These are phyloP conservation scores for Triops cancriformis DNA, from an alignment of 1,140 invertebrate genomes.

Conservation along the genomic window DNA sequence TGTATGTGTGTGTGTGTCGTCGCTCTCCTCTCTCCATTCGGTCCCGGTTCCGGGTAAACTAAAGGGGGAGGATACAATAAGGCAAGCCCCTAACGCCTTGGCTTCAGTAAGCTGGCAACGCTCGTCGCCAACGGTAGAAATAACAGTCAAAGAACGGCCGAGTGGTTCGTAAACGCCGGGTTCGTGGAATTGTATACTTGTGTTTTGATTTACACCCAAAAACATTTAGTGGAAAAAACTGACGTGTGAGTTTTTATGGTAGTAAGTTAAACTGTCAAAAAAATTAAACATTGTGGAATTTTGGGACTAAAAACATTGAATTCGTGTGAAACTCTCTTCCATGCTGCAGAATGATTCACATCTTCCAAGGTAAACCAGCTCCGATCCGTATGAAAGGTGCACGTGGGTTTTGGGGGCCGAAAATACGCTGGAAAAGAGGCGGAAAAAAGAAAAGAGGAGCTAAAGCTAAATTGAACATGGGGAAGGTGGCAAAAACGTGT, in stretches of 20 bases:
- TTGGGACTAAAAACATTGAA: no score
- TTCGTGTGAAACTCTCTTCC: background rate
- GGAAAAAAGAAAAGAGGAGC: background rate
- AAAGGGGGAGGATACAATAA: background rate
- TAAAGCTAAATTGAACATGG: background rate
- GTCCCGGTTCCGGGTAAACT: background rate
- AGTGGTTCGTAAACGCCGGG: no score
- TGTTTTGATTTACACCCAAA: no score
- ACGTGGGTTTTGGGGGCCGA: background rate
- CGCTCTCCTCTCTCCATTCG: background rate
- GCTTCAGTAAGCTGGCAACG: slow-evolving; percentile 5
- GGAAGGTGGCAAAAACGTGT: background rate
- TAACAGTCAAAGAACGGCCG: background rate
- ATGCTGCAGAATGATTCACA: background rate
- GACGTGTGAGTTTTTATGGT: no score
- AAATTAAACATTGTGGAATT: no score
- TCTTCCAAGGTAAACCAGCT: background rate
- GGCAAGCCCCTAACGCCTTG: background rate
- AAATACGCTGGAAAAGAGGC: background rate
- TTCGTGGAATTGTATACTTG: no score
- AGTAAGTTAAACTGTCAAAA: no score
- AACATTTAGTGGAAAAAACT: no score
- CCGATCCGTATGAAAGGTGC: background rate
- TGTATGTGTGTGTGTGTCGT: background rate
- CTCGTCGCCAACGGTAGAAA: background rate